Conservation (phyloP, 2,888 invertebrate genomes). For the Amphimallon solstitiale region DNA sequence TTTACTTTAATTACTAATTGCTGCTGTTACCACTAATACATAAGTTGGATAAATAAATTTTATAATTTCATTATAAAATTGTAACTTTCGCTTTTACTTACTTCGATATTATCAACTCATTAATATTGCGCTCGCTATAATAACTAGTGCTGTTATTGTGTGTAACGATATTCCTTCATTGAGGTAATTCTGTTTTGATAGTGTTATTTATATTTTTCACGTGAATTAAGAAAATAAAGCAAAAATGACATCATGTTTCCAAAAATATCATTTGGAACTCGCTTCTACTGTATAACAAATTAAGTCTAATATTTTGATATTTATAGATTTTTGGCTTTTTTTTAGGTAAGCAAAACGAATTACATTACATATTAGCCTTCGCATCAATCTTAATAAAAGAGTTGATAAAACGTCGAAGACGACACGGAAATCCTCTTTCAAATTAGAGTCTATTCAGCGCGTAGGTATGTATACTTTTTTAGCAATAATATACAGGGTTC, state of each 20-base stretch:
- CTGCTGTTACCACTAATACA: too few relatives aligned
- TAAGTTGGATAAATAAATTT: too few relatives aligned
- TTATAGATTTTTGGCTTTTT: conserved; percentile 5
- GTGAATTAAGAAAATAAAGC: conserved; percentile 8
- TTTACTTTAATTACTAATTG: too few relatives aligned
- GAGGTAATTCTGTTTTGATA: too few relatives aligned
- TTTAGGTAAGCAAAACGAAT: background rate
- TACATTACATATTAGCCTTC: background rate
- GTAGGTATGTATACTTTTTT: background rate
- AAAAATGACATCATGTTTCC: conserved; percentile 20
- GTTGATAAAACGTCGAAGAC: background rate
- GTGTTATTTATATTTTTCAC: background rate
- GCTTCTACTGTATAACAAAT: background rate
- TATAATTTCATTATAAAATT: too few relatives aligned
- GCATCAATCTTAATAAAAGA: conserved; percentile 13
- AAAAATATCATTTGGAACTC: conserved; percentile 13
- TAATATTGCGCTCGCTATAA: too few relatives aligned
- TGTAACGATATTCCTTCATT: too few relatives aligned
- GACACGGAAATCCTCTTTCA: background rate
- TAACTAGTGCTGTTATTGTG: too few relatives aligned
- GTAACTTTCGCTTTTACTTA: too few relatives aligned
- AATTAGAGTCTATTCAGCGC: background rate
- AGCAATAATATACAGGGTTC: background rate
- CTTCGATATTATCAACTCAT: too few relatives aligned
- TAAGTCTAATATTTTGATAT: background rate